These are phyloP conservation scores for Distichodus sexfasciatus DNA, from an alignment of 2,797 vertebrate genomes.

Conservation along the genomic window DNA sequence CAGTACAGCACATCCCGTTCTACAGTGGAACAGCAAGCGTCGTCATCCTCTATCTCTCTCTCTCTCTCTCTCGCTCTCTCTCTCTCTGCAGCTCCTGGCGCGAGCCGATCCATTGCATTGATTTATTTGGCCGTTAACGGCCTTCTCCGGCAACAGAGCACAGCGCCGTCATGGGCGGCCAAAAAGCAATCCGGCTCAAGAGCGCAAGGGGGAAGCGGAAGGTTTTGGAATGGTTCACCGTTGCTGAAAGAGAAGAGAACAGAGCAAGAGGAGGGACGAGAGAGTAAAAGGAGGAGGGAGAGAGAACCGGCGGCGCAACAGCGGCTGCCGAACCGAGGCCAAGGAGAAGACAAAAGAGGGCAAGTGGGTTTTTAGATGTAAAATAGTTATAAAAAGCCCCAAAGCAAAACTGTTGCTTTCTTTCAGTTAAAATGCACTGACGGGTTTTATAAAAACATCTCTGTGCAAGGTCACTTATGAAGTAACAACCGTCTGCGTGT, in stretches of 20 bases:
- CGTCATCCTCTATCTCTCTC: slow-evolving; percentile 32
- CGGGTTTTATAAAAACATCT: no score
- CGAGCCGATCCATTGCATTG: slow-evolving; percentile 51
- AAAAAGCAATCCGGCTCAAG: slow-evolving; percentile 47
- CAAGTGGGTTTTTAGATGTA: slow-evolving; percentile 35
- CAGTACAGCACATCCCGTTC: slow-evolving; percentile 40
- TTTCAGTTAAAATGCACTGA: no score
- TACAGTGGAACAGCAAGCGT: slow-evolving; percentile 30
- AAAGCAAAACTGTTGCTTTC: no score
- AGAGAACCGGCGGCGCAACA: slow-evolving; percentile 11
- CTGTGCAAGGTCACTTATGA: no score
- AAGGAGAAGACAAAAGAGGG: slow-evolving; percentile 16
- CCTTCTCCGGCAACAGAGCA: slow-evolving; percentile 47
- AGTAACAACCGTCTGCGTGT: no score
- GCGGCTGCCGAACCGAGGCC: slow-evolving; percentile 15
- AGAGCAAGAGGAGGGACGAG: no score
- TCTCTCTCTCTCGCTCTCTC: no score
- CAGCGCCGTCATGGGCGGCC: slow-evolving; percentile 55
- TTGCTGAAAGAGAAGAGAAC: slow-evolving; percentile 23
- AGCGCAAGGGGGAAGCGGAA: slow-evolving; percentile 22
- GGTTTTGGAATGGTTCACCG: slow-evolving; percentile 19
- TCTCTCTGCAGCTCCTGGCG: slow-evolving; percentile 42
- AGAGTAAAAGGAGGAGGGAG: no score
- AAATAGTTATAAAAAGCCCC: slow-evolving; percentile 26
- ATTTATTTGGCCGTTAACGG: slow-evolving; percentile 54